Evolutionary conservation across 1,140 invertebrate genomes (phyloP).

Genomic region (Cherax quadricarinatus): DNA sequence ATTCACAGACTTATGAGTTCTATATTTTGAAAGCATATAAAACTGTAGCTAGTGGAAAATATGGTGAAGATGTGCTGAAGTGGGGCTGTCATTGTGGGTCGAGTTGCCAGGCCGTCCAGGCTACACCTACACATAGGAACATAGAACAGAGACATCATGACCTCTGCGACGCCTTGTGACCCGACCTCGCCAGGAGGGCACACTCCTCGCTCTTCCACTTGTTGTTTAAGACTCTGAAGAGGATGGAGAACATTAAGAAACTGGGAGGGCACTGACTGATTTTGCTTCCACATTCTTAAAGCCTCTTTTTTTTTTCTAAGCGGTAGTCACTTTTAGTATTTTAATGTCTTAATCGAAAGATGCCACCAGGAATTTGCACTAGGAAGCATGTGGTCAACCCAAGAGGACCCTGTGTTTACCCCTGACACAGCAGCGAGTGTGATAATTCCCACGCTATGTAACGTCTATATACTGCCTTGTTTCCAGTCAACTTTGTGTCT

Average conservation of each 20-base stretch:
- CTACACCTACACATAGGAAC: slow-evolving; percentile 59
- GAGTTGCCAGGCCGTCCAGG: slow-evolving; percentile 14
- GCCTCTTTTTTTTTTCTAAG: background rate
- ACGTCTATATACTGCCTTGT: background rate
- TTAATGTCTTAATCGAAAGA: too few relatives aligned
- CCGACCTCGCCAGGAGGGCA: background rate
- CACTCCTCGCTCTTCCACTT: background rate
- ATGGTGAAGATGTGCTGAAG: background rate
- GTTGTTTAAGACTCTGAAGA: background rate
- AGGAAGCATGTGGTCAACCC: background rate
- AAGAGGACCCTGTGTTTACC: too few relatives aligned
- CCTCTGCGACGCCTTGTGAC: slow-evolving; percentile 11
- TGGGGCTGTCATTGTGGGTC: background rate
- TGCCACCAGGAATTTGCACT: too few relatives aligned
- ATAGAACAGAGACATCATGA: slow-evolving; percentile 42
- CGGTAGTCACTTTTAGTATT: background rate
- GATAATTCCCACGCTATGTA: background rate
- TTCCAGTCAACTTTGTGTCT: background rate
- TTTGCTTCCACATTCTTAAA: background rate
- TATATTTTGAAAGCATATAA: background rate
- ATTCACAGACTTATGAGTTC: background rate
- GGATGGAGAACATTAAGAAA: background rate
- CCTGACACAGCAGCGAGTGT: background rate
- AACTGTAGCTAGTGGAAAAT: background rate
- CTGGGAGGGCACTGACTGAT: background rate